Evolutionary conservation across 1,140 invertebrate species (phyloP).

Genomic region (Drosophila sp.): DNA sequence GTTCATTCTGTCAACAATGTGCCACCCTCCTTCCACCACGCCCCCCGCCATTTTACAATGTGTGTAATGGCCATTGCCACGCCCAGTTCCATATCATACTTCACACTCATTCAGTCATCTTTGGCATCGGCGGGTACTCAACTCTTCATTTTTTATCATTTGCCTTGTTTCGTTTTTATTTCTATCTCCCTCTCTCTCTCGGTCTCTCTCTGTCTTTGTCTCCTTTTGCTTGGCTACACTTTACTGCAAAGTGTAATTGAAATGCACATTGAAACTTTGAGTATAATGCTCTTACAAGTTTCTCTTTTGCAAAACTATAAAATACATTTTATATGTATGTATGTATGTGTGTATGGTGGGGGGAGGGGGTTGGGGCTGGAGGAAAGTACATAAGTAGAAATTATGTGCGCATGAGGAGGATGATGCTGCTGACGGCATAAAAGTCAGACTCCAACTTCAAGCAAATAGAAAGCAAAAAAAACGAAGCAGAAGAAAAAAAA

Average conservation of each 20-base stretch:
- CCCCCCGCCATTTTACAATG: constrained; percentile 27
- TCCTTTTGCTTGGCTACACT: constrained; percentile 22
- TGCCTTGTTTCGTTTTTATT: constrained; percentile 16
- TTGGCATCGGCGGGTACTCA: constrained; percentile 9
- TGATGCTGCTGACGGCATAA: constrained; percentile 60
- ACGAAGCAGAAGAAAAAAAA: constrained; percentile 33
- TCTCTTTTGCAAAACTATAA: constrained; percentile 58
- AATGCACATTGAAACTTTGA: constrained; percentile 69
- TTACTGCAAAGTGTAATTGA: constrained; percentile 62
- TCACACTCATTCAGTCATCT: neutral
- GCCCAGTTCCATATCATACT: constrained; percentile 26
- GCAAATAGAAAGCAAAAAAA: constrained; percentile 22
- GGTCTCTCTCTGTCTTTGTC: neutral
- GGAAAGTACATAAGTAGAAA: constrained; percentile 66
- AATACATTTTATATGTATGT: constrained; percentile 59
- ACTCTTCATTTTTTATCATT: constrained; percentile 43
- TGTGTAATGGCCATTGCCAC: constrained; percentile 38
- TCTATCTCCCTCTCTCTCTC: neutral
- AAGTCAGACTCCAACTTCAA: constrained; percentile 41
- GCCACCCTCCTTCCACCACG: neutral
- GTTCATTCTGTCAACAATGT: constrained; percentile 31
- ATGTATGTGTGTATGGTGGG: neutral
- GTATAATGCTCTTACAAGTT: constrained; percentile 67
- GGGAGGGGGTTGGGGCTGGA: neutral
- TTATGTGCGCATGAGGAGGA: constrained; percentile 60